A percentile compares a stretch with the other conserved stretches of the same genome.
Conservation (phyloP, 2,797 vertebrate species). For the Apogon hyalosoma region DNA sequence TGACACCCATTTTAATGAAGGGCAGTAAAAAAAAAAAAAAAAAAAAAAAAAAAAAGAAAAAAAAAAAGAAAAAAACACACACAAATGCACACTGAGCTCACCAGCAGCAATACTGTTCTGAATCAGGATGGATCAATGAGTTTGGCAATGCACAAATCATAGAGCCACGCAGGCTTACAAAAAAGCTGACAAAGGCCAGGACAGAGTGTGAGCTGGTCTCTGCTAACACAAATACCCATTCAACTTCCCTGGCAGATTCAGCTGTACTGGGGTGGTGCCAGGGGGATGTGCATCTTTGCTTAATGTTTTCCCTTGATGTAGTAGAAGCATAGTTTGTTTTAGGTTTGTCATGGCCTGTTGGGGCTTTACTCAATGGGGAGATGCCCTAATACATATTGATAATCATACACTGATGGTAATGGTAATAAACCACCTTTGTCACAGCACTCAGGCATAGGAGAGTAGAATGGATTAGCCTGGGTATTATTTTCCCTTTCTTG, state of each 20-base stretch:
- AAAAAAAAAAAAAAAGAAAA: background rate
- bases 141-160: constrained; percentile 77
- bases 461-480: constrained; percentile 75
- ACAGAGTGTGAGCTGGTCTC: constrained; percentile 29
- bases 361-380: constrained; percentile 58
- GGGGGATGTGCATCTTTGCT: constrained; percentile 60
- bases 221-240: constrained; percentile 69
- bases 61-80: no score
- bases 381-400: constrained; percentile 74
- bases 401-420: constrained; percentile 76
- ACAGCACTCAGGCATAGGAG: constrained; percentile 53
- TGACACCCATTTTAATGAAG: constrained; percentile 73
- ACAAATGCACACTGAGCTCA: constrained; percentile 6
- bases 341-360: constrained; percentile 59
- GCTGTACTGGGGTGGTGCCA: constrained; percentile 42
- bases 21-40: constrained; percentile 40
- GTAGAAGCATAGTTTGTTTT: constrained; percentile 72
- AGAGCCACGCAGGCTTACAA: constrained; percentile 62
- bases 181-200: constrained; percentile 63
- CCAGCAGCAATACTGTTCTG: constrained; percentile 64
- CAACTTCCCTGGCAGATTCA: constrained; percentile 65
- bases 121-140: constrained; percentile 78
- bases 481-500: constrained; percentile 75
- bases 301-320: constrained; percentile 65
- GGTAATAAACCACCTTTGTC: constrained; percentile 78